Base-by-base conservation (phyloP, 2,888 invertebrate genomes). In the Athetis lepigone region DNA sequence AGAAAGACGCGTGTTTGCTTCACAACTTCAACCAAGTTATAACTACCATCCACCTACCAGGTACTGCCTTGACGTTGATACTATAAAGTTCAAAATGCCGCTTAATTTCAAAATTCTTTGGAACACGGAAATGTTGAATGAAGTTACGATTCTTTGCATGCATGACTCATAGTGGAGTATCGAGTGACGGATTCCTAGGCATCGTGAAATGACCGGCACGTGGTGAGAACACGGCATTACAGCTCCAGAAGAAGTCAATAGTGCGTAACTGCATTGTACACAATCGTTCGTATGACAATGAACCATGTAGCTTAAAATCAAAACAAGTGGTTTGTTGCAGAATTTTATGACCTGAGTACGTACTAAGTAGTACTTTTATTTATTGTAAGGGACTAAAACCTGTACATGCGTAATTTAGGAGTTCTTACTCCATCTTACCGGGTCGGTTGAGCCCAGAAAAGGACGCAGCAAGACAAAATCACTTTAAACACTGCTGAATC, bases 171-270 rank as follows among this genome's bases (percentile, higher is more conserved):
- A 57, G 42, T 54, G 49, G 21, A 27, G 61, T 21, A 8, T 79
- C 81, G 45, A 33, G 62, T 86, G 81, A 74, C 86, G 40, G 52
- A 75, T 77, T 85, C 80, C 79, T 80, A 76, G 64, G 77, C 70
- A 72, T 75, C 6, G 33, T 54, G 45, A 74, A 73, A 79, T 54
- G 64, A 42, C 56, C 58, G 18, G 60, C 77, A 82, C 82, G 80
- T 84, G 86, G 80, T 69, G 51, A 66, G 61, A 73, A 59, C 56
- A 51, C 16, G 33, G 39, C 59, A 59, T 64, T 67, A 70, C 55
- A 52, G 58, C 71, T 70, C 65, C 72, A 79, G 77, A 79, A 83
- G 59, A 79, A 67, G 60, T 57, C 77, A 74, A 66, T 68, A 70
- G 62, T 69, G 63, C 61, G 75, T 72, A 70, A 73, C 69, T 67